Evolutionary conservation across 2,888 invertebrate species (phyloP), one percentile per base, ranked within the genome.

Genomic region (Pachycephus smyrnensis): DNA sequence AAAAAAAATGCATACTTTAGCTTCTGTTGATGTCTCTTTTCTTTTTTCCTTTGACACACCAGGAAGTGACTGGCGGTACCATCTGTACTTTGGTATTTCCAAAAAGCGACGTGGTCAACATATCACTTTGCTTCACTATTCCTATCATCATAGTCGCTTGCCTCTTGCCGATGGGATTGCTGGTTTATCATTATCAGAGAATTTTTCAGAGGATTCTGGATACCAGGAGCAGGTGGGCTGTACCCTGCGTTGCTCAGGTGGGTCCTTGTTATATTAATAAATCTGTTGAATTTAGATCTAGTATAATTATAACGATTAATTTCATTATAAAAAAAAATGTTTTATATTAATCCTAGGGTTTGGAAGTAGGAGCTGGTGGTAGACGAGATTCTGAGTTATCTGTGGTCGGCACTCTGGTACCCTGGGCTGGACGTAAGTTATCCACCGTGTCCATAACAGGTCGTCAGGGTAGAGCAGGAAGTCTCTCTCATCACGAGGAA

Each of bases 1-100:
- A 32, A 12, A 32, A 12, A 69, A 68, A 30, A 9, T 55, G 9
- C 9, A 55, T 55, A 23, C 23, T 23, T 55, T 55, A 23, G 23
- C 9, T 55, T 15, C 23, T 55, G 23, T 23, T 23, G 9, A 40
- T 23, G 6, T 6, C 40, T 55, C 55, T 55, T 23, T n/a, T n/a
- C n/a, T n/a, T n/a, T 40, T 71, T 71, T 9, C 71, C 73, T 76
- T n/a, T 74, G 32, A 1, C 30, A 32, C 2, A 0, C 6, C 82
- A 89, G 89, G 82, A 84, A 6, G 83, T 86, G 0, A 75, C 80
- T 15, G 82, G 77, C 30, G 87, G 85, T 69, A 90, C 89, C 35
- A 91, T 93, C 76, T 94, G 94, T 88, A 93, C 93, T 3, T 86
- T 94, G 40, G 91, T 93, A n/a, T 93, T 93, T 85, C 93, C 93